Evolutionary conservation across 2,797 vertebrate species (phyloP).

Genomic region (Thamnophis elegans): DNA sequence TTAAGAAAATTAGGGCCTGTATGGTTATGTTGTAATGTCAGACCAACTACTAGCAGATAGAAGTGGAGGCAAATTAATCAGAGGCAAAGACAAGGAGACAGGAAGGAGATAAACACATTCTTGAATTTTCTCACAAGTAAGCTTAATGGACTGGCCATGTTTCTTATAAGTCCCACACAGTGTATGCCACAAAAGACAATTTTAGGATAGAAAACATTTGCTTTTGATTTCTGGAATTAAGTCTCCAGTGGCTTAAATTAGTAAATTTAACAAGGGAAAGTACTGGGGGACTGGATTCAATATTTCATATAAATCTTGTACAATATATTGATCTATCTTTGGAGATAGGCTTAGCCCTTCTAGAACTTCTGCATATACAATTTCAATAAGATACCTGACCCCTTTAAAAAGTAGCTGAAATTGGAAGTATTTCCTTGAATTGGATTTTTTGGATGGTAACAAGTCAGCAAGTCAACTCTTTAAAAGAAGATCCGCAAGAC

Average conservation of each 20-base stretch:
- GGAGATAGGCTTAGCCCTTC: neutral
- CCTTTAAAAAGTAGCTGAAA: neutral
- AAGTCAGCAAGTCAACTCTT: neutral
- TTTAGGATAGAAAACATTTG: neutral
- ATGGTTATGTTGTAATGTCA: neutral
- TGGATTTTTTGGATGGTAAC: neutral
- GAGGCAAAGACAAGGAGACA: neutral
- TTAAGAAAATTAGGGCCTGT: neutral
- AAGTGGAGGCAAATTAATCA: neutral
- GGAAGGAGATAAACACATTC: neutral
- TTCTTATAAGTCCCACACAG: neutral
- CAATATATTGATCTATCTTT: neutral
- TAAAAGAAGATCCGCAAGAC: neutral
- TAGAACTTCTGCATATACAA: neutral
- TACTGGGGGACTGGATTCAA: neutral
- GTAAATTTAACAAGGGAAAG: neutral
- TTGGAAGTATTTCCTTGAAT: neutral
- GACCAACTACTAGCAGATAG: neutral
- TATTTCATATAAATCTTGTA: neutral
- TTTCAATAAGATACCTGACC: neutral
- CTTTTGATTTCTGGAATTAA: neutral
- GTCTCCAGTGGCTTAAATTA: neutral
- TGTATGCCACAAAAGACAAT: neutral
- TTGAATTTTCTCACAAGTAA: neutral
- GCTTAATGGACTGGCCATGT: neutral